Evolutionary conservation across 37 sponge, comb jelly and placozoan species (phyloP), one percentile per base, ranked within the genome.

Genomic region (Amphimedon queenslandica): DNA sequence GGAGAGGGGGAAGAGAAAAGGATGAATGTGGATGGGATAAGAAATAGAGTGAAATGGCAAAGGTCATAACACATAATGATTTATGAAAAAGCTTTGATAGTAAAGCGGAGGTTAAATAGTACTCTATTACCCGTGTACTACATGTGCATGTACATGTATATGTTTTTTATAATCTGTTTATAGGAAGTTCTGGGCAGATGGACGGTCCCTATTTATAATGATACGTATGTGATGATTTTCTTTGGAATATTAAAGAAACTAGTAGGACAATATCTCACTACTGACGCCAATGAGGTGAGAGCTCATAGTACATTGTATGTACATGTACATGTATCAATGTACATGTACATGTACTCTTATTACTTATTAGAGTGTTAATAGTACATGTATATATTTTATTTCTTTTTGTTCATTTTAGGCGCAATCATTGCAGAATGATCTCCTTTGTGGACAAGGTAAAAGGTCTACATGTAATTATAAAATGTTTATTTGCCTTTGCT

Each of bases 151-250:
- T 18, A 8, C 51, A 47, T 47, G 51, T 47, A 13, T 47, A 47
- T 47, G 8, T 18, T 47, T 18, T 47, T 47, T 8, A 18, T 47
- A 18, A 47, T 47, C 13, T 40, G 23, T n/a, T 25, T 28, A 37
- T 65, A 92, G 93, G 76, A 92, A 27, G 85, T 92, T 1, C 42
- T 92, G 3, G 89, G 87, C 23, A 57, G 39, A 23, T 92, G 93
- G 93, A 82, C 83, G 47, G 85, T 88, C 18, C 93, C 93, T 42
- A 77, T 92, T 38, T 75, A 70, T 58, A 92, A 92, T 43, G 93
- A 92, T 69, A 80, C 85, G 20, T 92, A 88, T 69, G 93, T 92
- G 24, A 92, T 92, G 93, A 55, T 92, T 23, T 92, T 92, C 70
- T 92, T 92, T 73, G 93, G 93, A 23, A 51, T 92, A 53, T 69